Base-by-base conservation (phyloP, 2,888 invertebrate genomes). In the Crocallis elinguaria region DNA sequence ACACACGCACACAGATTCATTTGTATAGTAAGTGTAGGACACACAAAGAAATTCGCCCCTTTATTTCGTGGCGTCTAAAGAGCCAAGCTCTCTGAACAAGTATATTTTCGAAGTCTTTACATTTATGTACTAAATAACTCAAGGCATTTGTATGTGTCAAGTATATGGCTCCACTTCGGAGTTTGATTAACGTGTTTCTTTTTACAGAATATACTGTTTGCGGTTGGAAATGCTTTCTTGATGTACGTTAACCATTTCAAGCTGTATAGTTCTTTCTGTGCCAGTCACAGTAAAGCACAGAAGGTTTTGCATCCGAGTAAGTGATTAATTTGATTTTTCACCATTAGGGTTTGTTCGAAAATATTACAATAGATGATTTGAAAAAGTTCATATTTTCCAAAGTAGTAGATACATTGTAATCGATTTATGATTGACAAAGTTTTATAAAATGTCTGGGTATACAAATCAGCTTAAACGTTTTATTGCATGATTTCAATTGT, bases 201-300 rank as follows among this genome's bases (percentile, higher is more conserved):
- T 75, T 94, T 93, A 36, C 94, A 98, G 98, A 96, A 97, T 88
- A 96, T 98, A 64, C 94, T 99, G 70, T 98, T 98, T 92, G 97
- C 98, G 66, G 95, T 99, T 81, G 98, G 98, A 75, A 98, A 97
- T 85, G 98, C 98, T 79, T 99, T 99, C 92, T 94, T 99, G 75
- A 98, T 96, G 92, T 98, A 98, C 86, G 98, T 98, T 79, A 98
- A 98, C 92, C 98, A 99, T 92, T 99, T 99, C 93, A 99, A 99
- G 92, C 94, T 99, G 73, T 99, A 99, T 93, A 98, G 98, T 88
- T 98, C 98, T 69, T 99, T 99, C 93, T 99, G 99, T 92, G 98
- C 99, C 65, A 98, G 98, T 91, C 99, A 99, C 89, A 99, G 98
- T 79, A 98, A 98, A 92, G 98, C 98, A 64, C 99, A 99, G 92